Percentiles rank a stretch among this genome's conserved stretches.
Evolutionary conservation across 37 sponge, comb jelly and placozoan species (phyloP).

Genomic region (Geodia barretti): DNA sequence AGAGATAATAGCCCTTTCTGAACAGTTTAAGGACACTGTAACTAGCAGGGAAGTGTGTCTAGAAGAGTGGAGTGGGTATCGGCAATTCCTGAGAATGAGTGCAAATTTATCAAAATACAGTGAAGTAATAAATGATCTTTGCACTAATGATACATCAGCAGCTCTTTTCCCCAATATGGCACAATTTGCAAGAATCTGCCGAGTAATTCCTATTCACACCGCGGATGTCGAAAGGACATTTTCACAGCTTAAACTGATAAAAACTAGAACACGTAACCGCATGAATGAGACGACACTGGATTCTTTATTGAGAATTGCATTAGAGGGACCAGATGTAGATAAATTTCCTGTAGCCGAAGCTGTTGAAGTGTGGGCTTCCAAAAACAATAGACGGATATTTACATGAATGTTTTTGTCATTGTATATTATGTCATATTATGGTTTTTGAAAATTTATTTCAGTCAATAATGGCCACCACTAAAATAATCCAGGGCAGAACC

Average conservation of each 20-base stretch:
- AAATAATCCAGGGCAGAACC: too few relatives aligned
- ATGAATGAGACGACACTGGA: slow-evolving; percentile 34
- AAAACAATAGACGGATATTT: slow-evolving; percentile 18
- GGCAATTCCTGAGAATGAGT: neutral
- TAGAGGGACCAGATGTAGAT: slow-evolving; percentile 10
- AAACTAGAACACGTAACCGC: slow-evolving; percentile 22
- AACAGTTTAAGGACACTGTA: neutral
- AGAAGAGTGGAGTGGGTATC: neutral
- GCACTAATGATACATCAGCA: neutral
- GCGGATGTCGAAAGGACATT: neutral
- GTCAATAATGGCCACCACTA: too few relatives aligned
- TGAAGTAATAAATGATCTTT: neutral
- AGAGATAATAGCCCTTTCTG: neutral
- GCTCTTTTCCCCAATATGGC: neutral
- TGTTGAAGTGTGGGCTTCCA: slow-evolving; percentile 17
- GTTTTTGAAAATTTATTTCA: too few relatives aligned
- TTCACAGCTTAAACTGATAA: neutral
- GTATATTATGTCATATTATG: too few relatives aligned
- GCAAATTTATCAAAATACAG: neutral
- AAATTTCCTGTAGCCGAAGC: slow-evolving; percentile 17
- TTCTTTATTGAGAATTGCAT: slow-evolving; percentile 6
- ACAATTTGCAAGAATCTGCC: neutral
- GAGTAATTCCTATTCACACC: neutral
- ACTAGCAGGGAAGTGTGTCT: neutral
- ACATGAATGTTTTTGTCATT: neutral